Percentiles rank a stretch among this genome's conserved stretches.
These are phyloP conservation scores for Venusia cambrica DNA, from an alignment of 2,888 invertebrate genomes.

Conservation along the genomic window DNA sequence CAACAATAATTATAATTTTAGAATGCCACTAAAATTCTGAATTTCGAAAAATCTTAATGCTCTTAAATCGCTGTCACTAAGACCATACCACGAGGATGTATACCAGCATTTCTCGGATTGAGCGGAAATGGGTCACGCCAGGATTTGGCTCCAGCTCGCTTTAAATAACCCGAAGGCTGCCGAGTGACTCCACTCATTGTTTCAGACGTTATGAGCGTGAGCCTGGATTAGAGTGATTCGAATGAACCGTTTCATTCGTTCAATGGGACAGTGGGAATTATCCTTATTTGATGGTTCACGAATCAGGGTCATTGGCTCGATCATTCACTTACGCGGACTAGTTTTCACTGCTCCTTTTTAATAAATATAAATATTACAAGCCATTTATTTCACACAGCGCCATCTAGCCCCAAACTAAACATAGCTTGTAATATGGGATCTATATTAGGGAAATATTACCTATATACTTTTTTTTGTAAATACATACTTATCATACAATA, in stretches of 20 bases:
- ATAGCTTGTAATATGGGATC: too few relatives aligned
- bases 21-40: too few relatives aligned
- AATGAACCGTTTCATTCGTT: conserved; percentile 7
- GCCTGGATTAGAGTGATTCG: conserved; percentile 15
- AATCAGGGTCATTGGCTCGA: too few relatives aligned
- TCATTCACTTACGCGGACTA: too few relatives aligned
- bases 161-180: conserved; percentile 56
- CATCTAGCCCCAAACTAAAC: conserved; percentile 7
- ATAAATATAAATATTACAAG: background rate
- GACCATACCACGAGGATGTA: conserved; percentile 44
- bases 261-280: too few relatives aligned
- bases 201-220: conserved; percentile 13
- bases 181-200: conserved; percentile 19
- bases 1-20: too few relatives aligned
- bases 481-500: too few relatives aligned
- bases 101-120: conserved; percentile 67
- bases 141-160: conserved; percentile 67
- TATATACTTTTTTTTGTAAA: too few relatives aligned
- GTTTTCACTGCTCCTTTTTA: too few relatives aligned
- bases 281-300: too few relatives aligned
- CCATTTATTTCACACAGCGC: conserved; percentile 2
- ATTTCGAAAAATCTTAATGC: too few relatives aligned
- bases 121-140: conserved; percentile 73
- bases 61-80: conserved; percentile 39
- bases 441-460: too few relatives aligned